Evolutionary conservation across 2,888 invertebrate species (phyloP).

Genomic region (Lasioglossum figueresi): DNA sequence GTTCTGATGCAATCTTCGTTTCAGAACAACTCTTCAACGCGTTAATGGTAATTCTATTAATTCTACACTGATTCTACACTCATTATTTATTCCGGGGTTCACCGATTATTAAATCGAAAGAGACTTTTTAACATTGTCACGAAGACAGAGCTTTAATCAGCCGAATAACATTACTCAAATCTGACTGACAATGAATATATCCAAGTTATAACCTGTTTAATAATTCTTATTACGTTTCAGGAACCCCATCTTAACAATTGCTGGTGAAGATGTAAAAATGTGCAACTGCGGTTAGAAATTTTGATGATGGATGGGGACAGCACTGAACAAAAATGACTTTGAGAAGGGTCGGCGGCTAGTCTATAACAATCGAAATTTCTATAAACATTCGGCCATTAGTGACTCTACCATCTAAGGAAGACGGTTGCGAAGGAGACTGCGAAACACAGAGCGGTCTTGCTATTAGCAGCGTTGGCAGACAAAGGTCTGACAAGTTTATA

Average conservation of each 20-base stretch:
- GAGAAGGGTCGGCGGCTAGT: background rate
- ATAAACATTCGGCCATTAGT: constrained; percentile 1
- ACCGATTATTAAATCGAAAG: background rate
- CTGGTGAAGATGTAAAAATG: background rate
- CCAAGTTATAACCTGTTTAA: background rate
- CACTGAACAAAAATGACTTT: background rate
- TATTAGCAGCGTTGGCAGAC: constrained; percentile 69
- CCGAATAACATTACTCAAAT: too few relatives aligned
- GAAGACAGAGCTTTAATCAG: too few relatives aligned
- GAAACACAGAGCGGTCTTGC: constrained; percentile 48
- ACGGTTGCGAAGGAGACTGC: constrained; percentile 27
- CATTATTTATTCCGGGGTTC: background rate
- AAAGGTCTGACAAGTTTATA: constrained; percentile 75
- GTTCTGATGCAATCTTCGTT: background rate
- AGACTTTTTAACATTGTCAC: too few relatives aligned
- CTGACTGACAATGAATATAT: too few relatives aligned
- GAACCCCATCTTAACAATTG: background rate
- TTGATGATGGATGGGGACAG: background rate
- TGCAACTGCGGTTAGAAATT: background rate
- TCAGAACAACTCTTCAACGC: background rate
- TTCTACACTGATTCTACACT: too few relatives aligned
- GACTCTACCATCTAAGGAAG: background rate
- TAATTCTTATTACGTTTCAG: background rate
- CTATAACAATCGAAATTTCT: constrained; percentile 11
- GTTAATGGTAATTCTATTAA: background rate